Conservation (phyloP, 1,140 invertebrate species). For the Acromyrmex charruanus region DNA sequence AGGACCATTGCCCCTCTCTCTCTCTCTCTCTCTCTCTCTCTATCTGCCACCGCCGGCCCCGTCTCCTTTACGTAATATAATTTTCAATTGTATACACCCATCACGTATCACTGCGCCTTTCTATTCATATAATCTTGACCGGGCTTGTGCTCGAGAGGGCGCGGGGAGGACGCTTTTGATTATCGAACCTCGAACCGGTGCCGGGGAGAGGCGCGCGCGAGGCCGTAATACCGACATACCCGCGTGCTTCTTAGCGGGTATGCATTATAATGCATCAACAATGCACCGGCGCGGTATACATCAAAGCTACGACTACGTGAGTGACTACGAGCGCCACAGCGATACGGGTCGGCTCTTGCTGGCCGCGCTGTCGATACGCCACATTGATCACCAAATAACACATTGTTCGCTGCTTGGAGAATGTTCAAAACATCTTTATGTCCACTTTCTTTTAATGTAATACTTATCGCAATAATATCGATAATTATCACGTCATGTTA, state of each 20-base stretch:
- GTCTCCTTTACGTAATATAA: constrained; percentile 77
- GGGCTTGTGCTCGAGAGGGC: constrained; percentile 28
- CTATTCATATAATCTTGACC: constrained; percentile 79
- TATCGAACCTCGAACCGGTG: constrained; percentile 73
- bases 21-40: not conserved
- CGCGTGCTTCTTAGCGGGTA: constrained; percentile 72
- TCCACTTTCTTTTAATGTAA: not conserved
- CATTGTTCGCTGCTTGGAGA: not conserved
- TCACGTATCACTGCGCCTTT: constrained; percentile 81
- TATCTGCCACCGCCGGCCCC: constrained; percentile 9
- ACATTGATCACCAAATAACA: constrained; percentile 52
- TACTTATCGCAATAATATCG: too few relatives aligned
- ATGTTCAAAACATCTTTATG: not conserved
- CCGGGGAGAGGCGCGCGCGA: constrained; percentile 58
- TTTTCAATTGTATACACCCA: constrained; percentile 80
- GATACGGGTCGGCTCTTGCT: constrained; percentile 52
- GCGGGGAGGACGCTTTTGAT: constrained; percentile 76
- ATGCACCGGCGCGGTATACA: constrained; percentile 82
- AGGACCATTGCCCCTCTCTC: not conserved
- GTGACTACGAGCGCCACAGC: constrained; percentile 70
- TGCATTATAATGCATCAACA: constrained; percentile 84
- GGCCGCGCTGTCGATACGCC: constrained; percentile 63
- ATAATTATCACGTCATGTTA: not conserved
- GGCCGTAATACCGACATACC: constrained; percentile 79
- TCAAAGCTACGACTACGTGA: constrained; percentile 82